phyloP scores from a whole-genome alignment of 2,113 vertebrate species.

The Etheostoma spectabile region DNA sequence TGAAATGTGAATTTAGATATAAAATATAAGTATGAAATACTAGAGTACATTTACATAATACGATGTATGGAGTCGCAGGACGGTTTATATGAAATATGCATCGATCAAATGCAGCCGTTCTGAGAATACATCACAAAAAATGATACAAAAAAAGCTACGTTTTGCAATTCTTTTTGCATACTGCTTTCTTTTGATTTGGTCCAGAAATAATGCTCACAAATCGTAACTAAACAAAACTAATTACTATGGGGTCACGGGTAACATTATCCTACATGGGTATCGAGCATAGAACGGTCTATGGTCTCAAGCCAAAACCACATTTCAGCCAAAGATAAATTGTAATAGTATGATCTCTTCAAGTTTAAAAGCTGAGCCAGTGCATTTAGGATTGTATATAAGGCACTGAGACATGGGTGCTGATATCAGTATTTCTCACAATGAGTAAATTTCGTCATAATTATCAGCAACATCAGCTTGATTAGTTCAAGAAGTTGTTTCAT shows the following conservation, averaged over 20 bases:
- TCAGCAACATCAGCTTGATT: not conserved
- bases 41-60: accelerated
- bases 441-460: not conserved
- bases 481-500: not conserved
- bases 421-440: not conserved
- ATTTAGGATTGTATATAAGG: no score
- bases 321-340: not conserved
- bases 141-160: not conserved
- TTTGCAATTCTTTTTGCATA: not conserved
- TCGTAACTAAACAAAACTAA: no score
- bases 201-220: not conserved
- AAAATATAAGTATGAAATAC: not conserved
- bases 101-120: not conserved
- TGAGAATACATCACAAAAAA: not conserved
- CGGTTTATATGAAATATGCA: not conserved
- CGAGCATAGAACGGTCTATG: no score
- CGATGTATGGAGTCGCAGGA: not conserved
- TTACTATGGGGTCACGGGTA: not conserved
- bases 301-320: not conserved
- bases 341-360: no score
- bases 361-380: no score
- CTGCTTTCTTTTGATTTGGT: not conserved
- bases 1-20: not conserved
- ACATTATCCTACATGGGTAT: not conserved
- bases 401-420: not conserved